Evolutionary conservation across 2,797 vertebrate species (phyloP).

Genomic region (Crenuchus spilurus): DNA sequence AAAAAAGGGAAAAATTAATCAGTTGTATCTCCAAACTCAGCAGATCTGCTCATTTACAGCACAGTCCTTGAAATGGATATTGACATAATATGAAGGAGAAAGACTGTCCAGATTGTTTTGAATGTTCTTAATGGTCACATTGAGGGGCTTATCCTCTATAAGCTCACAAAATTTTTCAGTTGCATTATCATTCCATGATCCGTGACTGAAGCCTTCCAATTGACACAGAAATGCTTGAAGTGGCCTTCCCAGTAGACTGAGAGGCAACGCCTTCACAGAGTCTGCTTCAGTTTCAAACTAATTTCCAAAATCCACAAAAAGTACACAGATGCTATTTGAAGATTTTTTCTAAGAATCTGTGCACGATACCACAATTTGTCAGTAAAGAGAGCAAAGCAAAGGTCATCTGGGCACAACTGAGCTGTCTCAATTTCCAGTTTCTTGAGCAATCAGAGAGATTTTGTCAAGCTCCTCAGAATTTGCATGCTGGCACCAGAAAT

Average conservation of each 20-base stretch:
- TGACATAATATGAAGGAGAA: constrained; percentile 76
- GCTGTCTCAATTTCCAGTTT: constrained; percentile 62
- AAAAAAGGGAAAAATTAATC: too few relatives aligned
- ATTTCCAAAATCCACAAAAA: constrained; percentile 88
- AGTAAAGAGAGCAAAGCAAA: constrained; percentile 80
- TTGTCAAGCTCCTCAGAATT: constrained; percentile 70
- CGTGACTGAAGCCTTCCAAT: constrained; percentile 73
- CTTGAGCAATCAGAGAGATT: constrained; percentile 73
- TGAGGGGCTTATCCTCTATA: constrained; percentile 68
- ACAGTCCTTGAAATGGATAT: constrained; percentile 71
- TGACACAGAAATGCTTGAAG: constrained; percentile 80
- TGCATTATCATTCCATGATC: constrained; percentile 70
- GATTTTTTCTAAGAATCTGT: constrained; percentile 66
- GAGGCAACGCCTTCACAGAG: constrained; percentile 73
- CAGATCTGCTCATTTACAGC: constrained; percentile 78
- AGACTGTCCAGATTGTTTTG: constrained; percentile 29
- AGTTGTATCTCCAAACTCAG: too few relatives aligned
- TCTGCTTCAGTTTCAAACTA: constrained; percentile 69
- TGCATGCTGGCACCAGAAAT: constrained; percentile 86
- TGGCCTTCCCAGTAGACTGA: constrained; percentile 67
- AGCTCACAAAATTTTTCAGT: constrained; percentile 71
- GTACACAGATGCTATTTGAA: constrained; percentile 59
- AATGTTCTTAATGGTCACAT: constrained; percentile 69
- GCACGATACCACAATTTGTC: constrained; percentile 83
- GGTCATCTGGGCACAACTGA: constrained; percentile 69